phyloP scores from a whole-genome alignment of 2,797 vertebrate species.

The Enteromius radiatus region DNA sequence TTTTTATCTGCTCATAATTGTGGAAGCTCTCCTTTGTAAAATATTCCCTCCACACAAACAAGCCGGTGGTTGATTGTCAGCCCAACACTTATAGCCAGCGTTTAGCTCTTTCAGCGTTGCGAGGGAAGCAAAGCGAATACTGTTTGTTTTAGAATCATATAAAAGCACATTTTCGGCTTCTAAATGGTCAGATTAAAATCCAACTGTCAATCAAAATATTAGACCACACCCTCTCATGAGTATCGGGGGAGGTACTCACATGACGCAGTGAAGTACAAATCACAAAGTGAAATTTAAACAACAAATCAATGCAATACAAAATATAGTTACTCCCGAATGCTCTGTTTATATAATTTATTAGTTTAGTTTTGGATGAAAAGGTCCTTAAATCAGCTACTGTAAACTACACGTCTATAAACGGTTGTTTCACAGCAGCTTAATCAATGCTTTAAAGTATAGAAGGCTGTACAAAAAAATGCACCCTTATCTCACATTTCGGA shows the following conservation, averaged over 20 bases:
- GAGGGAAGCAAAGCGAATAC: background rate
- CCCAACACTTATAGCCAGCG: background rate
- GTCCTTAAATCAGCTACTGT: background rate
- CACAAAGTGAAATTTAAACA: background rate
- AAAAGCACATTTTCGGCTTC: background rate
- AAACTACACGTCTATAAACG: background rate
- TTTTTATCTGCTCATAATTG: background rate
- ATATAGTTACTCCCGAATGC: background rate
- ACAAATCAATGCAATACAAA: no score
- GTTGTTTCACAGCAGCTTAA: background rate
- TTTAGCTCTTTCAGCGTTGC: background rate
- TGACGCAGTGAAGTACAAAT: background rate
- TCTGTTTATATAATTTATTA: background rate
- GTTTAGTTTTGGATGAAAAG: background rate
- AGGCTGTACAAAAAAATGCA: background rate
- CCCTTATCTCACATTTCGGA: background rate
- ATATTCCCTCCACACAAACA: background rate
- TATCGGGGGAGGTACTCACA: background rate
- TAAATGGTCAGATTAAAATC: background rate
- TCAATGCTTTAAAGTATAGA: background rate
- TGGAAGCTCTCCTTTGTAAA: background rate
- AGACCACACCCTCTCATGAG: background rate
- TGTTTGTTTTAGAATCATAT: background rate
- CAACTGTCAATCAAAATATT: background rate
- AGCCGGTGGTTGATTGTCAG: background rate